Evolutionary conservation across 2,113 vertebrate genomes (phyloP), one percentile per base, ranked within the genome.

Genomic region (Periophthalmodon schlosseri): DNA sequence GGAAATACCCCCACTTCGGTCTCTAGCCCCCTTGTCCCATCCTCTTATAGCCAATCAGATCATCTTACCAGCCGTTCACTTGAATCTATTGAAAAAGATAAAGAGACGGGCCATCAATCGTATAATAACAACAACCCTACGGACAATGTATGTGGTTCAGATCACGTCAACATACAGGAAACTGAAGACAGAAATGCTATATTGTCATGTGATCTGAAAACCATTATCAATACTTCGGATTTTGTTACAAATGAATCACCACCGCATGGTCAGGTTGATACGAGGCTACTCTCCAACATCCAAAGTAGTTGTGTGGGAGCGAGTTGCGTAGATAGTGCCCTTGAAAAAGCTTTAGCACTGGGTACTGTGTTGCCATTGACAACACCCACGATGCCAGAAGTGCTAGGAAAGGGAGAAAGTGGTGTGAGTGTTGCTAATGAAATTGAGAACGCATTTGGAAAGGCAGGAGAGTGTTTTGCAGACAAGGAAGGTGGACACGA

Each of bases 381-480:
- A 90, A 94, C 92, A 91, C 91, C 92, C 91, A 90, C 91, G 66
- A 84, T 90, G 83, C 89, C 88, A 92, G 93, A 91, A 94, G 88
- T 86, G 88, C 91, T 91, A 82, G 77, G 89, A 91, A 90, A 87
- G 83, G 74, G 86, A 91, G 91, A 90, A 84, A 76, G 86, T n/a
- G 78, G 73, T 83, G 88, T 84, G 80, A 46, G 69, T 80, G 56
- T 73, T 56, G 70, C 73, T 85, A 65, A 44, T 65, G 81, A 76
- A 76, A 78, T 80, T 50, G 74, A 83, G 78, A 65, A 79, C 65
- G 82, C 77, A 73, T 68, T 1, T 28, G 77, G 65, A 79, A 83
- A 74, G 68, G 73, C 2, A 72, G 84, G 72, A 64, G 73, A 85
- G 73, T 79, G 72, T 74, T 80, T 77, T 70, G 79, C 80, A 73